These are phyloP conservation scores for Mactromeris polynyma DNA, from an alignment of 2,888 invertebrate species.

Conservation along the genomic window DNA sequence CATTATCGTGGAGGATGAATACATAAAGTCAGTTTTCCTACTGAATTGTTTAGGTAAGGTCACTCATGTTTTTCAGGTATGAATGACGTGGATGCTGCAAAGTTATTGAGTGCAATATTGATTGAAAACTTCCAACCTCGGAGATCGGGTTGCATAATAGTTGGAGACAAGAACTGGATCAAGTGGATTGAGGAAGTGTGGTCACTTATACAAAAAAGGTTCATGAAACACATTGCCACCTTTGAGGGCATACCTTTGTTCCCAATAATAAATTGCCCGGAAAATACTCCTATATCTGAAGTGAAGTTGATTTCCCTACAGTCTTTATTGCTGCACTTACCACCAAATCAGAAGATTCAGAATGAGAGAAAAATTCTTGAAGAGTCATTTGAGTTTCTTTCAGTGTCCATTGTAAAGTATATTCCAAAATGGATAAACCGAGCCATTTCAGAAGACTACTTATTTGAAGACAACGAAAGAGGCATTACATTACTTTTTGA, in stretches of 20 bases:
- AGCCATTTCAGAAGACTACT: neutral
- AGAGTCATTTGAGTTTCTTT: neutral
- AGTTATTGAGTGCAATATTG: neutral
- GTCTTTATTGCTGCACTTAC: neutral
- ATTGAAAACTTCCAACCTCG: neutral
- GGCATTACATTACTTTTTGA: neutral
- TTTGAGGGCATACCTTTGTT: neutral
- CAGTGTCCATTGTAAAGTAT: neutral
- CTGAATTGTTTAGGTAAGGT: too few species aligned
- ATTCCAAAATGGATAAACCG: slow-evolving; percentile 15
- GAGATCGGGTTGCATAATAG: neutral
- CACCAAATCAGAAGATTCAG: neutral
- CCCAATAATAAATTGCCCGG: neutral
- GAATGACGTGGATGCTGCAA: neutral
- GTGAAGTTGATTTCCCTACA: neutral
- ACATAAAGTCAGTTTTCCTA: too few species aligned
- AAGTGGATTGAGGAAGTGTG: neutral
- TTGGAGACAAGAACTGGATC: neutral
- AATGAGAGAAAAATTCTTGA: neutral
- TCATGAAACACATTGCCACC: neutral
- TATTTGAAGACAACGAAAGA: neutral
- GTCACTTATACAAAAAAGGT: neutral
- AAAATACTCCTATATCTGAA: neutral
- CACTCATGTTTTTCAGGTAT: neutral
- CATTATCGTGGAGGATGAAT: too few species aligned